Evolutionary conservation across 2,888 invertebrate species (phyloP).

Genomic region (Athalia rosae): DNA sequence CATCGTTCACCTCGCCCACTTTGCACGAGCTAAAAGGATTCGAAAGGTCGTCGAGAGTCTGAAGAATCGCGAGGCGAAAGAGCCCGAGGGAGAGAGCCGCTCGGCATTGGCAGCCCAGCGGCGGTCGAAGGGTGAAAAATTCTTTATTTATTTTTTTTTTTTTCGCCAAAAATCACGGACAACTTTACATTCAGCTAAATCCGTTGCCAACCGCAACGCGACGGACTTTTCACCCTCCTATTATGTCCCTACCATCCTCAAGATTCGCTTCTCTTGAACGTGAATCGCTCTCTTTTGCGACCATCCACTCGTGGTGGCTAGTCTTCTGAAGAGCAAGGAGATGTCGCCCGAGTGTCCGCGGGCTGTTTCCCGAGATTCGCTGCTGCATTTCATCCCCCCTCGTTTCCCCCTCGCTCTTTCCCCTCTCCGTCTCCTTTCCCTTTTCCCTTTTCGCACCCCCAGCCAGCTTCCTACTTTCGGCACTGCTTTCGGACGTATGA

Average conservation of each 20-base stretch:
- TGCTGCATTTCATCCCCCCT: background rate
- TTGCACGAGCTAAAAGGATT: no score
- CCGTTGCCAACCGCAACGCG: background rate
- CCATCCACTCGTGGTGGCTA: constrained; percentile 12
- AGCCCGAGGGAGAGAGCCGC: no score
- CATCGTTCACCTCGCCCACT: no score
- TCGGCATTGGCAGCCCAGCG: no score
- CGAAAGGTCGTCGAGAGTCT: no score
- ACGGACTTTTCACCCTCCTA: no score
- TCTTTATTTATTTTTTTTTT: no score
- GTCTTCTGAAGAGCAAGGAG: constrained; percentile 13
- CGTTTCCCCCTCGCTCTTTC: background rate
- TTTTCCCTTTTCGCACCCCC: background rate
- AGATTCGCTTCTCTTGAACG: background rate
- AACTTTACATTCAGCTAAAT: background rate
- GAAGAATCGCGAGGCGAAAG: no score
- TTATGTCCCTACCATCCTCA: background rate
- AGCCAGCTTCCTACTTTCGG: constrained; percentile 24
- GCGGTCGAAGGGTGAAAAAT: no score
- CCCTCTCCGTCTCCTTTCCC: constrained; percentile 11
- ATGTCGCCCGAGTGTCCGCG: constrained; percentile 1
- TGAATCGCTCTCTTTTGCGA: constrained; percentile 1
- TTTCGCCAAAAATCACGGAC: no score
- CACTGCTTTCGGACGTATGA: constrained; percentile 32
- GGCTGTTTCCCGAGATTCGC: constrained; percentile 21